Evolutionary conservation across 2,113 vertebrate genomes (phyloP).

Genomic region (Colius striatus): DNA sequence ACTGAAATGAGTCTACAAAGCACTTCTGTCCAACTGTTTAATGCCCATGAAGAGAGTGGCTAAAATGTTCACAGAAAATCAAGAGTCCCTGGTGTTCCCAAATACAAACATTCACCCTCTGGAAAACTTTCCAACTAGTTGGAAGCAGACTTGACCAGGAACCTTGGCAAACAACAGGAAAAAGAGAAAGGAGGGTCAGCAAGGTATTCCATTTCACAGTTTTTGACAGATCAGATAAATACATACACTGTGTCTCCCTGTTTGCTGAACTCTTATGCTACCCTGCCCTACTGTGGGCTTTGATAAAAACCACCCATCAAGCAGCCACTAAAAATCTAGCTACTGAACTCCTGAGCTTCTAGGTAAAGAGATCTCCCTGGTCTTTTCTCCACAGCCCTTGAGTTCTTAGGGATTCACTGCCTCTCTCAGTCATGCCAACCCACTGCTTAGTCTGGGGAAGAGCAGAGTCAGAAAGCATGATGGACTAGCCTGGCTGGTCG

Average conservation of each 20-base stretch:
- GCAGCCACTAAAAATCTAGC: neutral
- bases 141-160: neutral
- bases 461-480: neutral
- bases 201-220: neutral
- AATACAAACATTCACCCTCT: neutral
- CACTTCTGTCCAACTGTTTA: neutral
- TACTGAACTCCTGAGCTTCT: neutral
- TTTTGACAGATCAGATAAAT: neutral
- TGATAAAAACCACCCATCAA: neutral
- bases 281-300: neutral
- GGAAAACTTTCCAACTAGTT: neutral
- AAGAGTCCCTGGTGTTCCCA: neutral
- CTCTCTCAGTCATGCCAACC: neutral
- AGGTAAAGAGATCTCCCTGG: neutral
- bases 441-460: neutral
- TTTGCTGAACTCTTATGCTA: neutral
- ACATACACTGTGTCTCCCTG: neutral
- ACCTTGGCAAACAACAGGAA: neutral
- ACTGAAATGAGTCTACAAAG: neutral
- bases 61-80: neutral
- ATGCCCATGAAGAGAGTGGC: neutral
- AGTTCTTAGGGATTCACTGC: neutral
- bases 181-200: neutral
- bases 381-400: neutral
- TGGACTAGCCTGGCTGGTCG: rapidly evolving